phyloP scores from a whole-genome alignment of 2,797 vertebrate genomes.

The Remorina albescens region DNA sequence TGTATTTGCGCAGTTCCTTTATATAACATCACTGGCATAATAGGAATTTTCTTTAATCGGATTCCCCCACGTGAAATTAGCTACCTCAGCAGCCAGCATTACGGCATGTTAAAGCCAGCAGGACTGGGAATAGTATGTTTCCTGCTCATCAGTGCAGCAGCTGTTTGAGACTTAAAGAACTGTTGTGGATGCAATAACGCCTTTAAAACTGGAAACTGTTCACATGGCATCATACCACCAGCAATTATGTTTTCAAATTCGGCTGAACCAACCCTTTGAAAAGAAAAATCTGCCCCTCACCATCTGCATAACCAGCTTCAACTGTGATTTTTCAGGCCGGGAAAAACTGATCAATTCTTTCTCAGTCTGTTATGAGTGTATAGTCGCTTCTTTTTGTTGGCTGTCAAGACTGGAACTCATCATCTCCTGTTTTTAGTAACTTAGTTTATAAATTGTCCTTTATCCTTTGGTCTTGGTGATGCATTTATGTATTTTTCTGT shows the following conservation, averaged over 20 bases:
- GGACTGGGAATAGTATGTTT: background rate
- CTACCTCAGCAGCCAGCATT: slow-evolving; percentile 5
- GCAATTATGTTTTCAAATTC: background rate
- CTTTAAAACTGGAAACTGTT: slow-evolving; percentile 5
- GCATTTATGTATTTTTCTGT: no score
- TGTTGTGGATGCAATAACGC: background rate
- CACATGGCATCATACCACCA: background rate
- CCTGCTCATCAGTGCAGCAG: background rate
- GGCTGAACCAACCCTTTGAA: background rate
- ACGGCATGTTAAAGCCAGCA: background rate
- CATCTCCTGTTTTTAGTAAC: background rate
- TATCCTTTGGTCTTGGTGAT: no score
- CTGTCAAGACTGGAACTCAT: slow-evolving; percentile 27
- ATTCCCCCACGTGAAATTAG: background rate
- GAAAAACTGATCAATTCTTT: slow-evolving; percentile 15
- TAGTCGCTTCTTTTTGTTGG: slow-evolving; percentile 22
- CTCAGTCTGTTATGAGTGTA: slow-evolving; percentile 1
- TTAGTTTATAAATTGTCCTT: no score
- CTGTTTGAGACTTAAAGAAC: background rate
- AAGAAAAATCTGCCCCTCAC: background rate
- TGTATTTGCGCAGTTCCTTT: background rate
- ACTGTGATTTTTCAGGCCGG: slow-evolving; percentile 3
- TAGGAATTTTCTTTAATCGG: background rate
- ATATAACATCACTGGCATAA: background rate
- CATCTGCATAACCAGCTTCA: background rate